Evolutionary conservation across 2,113 vertebrate species (phyloP).

Genomic region (Nipponia nippon): DNA sequence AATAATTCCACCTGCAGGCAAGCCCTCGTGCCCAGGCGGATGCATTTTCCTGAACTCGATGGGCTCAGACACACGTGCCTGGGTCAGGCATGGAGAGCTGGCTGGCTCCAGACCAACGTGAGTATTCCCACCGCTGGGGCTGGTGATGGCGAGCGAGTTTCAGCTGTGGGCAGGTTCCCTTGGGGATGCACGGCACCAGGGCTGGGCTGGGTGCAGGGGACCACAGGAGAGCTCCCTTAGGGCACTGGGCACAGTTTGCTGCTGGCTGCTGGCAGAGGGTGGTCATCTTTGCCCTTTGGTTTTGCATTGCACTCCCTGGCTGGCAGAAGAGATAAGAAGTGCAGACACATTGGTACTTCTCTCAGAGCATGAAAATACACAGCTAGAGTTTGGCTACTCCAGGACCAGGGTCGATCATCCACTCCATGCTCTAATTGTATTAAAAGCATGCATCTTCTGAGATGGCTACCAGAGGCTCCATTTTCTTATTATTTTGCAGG

Average conservation of each 20-base stretch:
- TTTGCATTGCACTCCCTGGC: not conserved
- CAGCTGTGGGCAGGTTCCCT: not conserved
- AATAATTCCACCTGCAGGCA: not conserved
- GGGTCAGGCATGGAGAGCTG: fast-evolving
- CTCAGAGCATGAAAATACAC: not conserved
- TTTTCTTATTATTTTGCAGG: not conserved
- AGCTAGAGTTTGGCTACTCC: not conserved
- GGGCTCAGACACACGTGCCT: not conserved
- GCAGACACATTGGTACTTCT: not conserved
- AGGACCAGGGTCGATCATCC: not conserved
- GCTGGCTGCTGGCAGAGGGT: not conserved
- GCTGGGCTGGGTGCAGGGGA: not conserved
- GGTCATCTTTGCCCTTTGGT: not conserved
- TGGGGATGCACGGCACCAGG: not conserved
- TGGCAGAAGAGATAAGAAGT: not conserved
- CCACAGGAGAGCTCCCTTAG: too few relatives aligned
- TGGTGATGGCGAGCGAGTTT: not conserved
- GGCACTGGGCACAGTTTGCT: fast-evolving
- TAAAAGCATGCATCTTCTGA: not conserved
- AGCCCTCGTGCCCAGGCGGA: fast-evolving
- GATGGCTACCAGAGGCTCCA: not conserved
- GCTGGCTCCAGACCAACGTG: not conserved
- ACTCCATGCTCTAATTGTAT: not conserved
- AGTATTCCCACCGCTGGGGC: not conserved
- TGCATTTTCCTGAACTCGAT: fast-evolving